Conservation (phyloP, 2,888 invertebrate genomes). For the Metellina segmentata region DNA sequence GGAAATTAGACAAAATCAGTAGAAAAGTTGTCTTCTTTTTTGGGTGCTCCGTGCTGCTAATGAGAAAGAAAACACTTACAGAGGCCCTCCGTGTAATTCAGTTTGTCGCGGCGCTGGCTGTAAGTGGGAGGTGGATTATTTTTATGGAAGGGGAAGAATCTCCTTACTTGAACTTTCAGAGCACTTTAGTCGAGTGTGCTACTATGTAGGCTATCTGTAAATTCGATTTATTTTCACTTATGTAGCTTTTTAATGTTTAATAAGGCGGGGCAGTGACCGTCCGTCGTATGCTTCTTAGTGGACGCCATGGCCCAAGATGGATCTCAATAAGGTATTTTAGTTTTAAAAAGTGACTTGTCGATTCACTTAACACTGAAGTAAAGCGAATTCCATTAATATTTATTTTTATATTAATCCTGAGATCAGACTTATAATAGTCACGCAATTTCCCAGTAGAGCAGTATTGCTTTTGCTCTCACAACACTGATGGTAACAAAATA, state of each 20-base stretch:
- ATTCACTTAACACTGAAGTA: too few species aligned
- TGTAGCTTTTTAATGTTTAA: background rate
- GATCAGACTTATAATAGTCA: too few species aligned
- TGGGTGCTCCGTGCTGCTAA: background rate
- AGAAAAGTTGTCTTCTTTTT: conserved; percentile 7
- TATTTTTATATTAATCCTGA: too few species aligned
- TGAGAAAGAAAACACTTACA: background rate
- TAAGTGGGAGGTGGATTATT: background rate
- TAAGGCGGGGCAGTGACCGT: too few species aligned
- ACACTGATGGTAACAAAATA: too few species aligned
- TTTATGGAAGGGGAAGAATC: background rate
- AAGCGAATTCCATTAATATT: too few species aligned
- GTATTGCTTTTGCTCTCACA: too few species aligned
- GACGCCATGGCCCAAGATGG: too few species aligned
- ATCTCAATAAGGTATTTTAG: too few species aligned
- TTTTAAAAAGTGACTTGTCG: too few species aligned
- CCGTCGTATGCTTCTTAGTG: too few species aligned
- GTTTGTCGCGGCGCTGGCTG: background rate
- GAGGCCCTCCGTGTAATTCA: background rate
- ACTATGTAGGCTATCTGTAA: background rate
- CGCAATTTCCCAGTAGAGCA: too few species aligned
- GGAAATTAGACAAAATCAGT: conserved; percentile 45
- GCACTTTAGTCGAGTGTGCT: background rate
- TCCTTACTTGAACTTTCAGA: background rate
- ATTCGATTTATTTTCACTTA: background rate